Base-by-base conservation (phyloP, 23 tunicate genomes). In the Phallusia fumigata region DNA sequence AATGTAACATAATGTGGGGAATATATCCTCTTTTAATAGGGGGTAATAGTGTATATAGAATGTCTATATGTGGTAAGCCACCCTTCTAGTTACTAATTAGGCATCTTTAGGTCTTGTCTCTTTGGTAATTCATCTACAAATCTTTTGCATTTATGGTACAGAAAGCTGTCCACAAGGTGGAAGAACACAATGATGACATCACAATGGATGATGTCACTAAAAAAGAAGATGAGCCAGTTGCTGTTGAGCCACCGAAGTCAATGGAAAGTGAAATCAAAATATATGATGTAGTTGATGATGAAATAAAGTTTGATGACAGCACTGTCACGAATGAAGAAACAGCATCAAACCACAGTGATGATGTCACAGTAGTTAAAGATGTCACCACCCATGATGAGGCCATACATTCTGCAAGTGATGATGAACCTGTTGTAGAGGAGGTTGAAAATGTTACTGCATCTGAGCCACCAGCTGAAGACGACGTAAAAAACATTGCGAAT, bases 231-330 rank as follows among this genome's bases (percentile, higher is more conserved):
- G 28, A 1, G 13, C 69, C 69, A 24, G 69, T 16, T 21, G 15
- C 26, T 1, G 28, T 3, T 1, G 69, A 6, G 26, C 28, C 3
- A 22, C 28, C 11, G 13, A 22, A 58, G 13, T 58, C 69, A 6
- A 13, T 21, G 1, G 69, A 58, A 5, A 13, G 69, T 13, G 16
- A 58, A 58, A 58, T 58, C 69, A 58, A 58, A 58, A 58, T 58
- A 8, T 58, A 58, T 58, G 69, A 58, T 58, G 69, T 58, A 21
- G 69, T 58, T 58, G 69, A 58, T 24, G 69, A 58, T 58, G 69
- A 58, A 58, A 58, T 58, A 1, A 58, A 58, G 16, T 58, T 58
- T 58, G 69, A 58, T 24, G 69, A 58, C 69, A 58, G 69, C 16
- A 40, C 10, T 40, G 26, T 58, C 28, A 24, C 15, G 3, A 24